phyloP scores from a whole-genome alignment of 2,113 vertebrate genomes.

The Copsychus sechellarum region DNA sequence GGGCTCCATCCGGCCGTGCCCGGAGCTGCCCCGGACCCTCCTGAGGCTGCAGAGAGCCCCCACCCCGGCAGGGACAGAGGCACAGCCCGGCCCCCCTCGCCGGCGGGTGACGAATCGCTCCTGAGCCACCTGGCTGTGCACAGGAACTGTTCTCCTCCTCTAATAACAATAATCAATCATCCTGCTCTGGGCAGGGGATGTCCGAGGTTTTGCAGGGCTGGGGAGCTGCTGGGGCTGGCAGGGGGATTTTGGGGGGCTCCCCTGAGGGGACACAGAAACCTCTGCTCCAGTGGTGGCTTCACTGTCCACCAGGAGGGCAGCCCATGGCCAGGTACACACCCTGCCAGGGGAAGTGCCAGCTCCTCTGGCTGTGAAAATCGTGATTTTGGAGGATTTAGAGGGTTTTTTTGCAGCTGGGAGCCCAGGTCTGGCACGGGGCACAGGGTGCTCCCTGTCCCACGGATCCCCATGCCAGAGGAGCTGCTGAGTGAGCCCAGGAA shows the following conservation, averaged over 20 bases:
- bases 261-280: background rate
- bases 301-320: accelerated
- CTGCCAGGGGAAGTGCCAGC: background rate
- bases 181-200: background rate
- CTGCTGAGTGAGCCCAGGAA: background rate
- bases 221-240: background rate
- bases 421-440: accelerated
- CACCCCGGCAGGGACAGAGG: background rate
- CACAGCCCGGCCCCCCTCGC: accelerated
- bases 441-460: accelerated
- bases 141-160: background rate
- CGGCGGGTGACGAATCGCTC: background rate
- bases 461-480: accelerated
- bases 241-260: background rate
- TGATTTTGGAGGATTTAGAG: background rate
- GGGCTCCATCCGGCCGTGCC: background rate
- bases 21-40: background rate
- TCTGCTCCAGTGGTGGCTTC: accelerated
- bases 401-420: background rate
- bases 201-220: background rate
- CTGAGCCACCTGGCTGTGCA: background rate
- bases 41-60: background rate
- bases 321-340: background rate
- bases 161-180: constrained; percentile 13
- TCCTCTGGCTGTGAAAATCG: background rate